Percentiles rank a stretch among this genome's conserved stretches.
Conservation (phyloP, 2,888 invertebrate genomes). For the Erebia ligea region DNA sequence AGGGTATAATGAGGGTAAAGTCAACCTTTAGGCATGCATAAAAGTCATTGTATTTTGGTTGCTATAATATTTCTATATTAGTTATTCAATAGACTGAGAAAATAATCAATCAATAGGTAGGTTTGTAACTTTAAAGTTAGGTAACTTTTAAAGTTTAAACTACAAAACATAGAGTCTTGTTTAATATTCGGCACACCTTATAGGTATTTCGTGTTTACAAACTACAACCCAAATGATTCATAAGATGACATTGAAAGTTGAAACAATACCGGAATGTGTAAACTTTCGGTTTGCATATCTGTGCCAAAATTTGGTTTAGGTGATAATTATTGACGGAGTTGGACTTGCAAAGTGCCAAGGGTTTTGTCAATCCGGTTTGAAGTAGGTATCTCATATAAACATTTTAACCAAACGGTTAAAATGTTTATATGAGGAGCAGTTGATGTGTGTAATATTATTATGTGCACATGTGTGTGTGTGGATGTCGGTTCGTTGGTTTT, state of each 20-base stretch:
- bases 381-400: not conserved
- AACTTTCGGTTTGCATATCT: conserved; percentile 6
- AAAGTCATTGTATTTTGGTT: too few species aligned
- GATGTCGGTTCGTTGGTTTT: too few species aligned
- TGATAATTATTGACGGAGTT: not conserved
- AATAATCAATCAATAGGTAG: too few species aligned
- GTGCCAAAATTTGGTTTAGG: not conserved
- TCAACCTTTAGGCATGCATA: too few species aligned
- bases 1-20: too few species aligned
- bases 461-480: too few species aligned
- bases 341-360: not conserved
- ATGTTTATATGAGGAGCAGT: too few species aligned
- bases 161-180: not conserved
- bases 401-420: not conserved
- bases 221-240: conserved; percentile 8
- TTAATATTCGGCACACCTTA: not conserved
- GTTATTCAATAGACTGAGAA: too few species aligned
- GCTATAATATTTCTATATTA: too few species aligned
- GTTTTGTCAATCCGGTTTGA: not conserved
- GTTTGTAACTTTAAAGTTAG: too few species aligned
- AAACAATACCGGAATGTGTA: conserved; percentile 15
- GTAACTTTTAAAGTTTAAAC: too few species aligned
- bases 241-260: conserved; percentile 18
- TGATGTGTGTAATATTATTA: too few species aligned
- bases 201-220: not conserved